These are phyloP conservation scores for Strix aluco DNA, from an alignment of 2,113 vertebrate species.

Conservation along the genomic window DNA sequence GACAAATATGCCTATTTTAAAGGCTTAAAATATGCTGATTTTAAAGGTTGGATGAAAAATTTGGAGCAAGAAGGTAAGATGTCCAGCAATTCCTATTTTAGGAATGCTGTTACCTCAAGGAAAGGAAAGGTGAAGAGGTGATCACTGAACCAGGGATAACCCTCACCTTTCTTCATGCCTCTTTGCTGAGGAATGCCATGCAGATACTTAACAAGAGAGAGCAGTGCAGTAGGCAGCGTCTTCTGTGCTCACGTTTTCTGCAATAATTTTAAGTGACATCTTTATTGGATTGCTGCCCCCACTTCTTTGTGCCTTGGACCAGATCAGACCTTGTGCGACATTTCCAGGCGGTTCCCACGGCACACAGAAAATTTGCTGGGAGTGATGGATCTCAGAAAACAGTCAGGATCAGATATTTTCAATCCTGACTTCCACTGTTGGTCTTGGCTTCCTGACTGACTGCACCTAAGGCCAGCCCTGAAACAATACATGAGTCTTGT, in stretches of 20 bases:
- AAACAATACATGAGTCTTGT: constrained; percentile 30
- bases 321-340: neutral
- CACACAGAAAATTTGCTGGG: neutral
- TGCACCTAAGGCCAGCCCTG: constrained; percentile 13
- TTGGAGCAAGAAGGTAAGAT: neutral
- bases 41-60: neutral
- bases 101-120: neutral
- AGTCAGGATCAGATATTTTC: constrained; percentile 26
- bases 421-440: constrained; percentile 9
- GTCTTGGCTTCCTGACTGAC: constrained; percentile 37
- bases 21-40: neutral
- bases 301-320: neutral
- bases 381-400: neutral
- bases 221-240: neutral
- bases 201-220: neutral
- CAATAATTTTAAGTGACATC: neutral
- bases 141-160: neutral
- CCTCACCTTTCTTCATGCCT: neutral
- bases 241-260: neutral
- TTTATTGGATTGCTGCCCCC: neutral
- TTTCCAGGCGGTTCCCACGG: neutral
- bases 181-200: neutral
- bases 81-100: neutral
- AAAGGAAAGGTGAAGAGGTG: neutral
- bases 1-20: neutral